phyloP scores from a whole-genome alignment of 2,888 invertebrate species.

The Acanthosoma haemorrhoidale region DNA sequence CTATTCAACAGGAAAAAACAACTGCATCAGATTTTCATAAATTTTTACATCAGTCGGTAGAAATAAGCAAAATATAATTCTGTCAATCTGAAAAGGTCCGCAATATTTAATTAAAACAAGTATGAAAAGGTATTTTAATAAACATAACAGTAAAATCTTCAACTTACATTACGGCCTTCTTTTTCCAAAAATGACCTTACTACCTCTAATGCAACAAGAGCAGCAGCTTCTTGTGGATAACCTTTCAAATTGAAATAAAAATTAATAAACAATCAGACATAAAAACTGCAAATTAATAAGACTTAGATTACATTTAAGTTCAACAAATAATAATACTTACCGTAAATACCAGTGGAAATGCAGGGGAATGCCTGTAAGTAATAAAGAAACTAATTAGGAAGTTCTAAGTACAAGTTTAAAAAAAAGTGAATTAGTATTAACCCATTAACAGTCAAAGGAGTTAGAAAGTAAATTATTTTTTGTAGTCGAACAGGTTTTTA shows the following conservation, averaged over 20 bases:
- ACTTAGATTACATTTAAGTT: not conserved
- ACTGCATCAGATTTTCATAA: conserved; percentile 64
- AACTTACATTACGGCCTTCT: conserved; percentile 49
- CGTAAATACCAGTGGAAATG: conserved; percentile 87
- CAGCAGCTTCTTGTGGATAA: conserved; percentile 73
- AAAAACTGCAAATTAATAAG: not conserved
- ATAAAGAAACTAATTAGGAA: conserved; percentile 28
- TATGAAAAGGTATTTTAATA: not conserved
- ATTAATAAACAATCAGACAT: not conserved
- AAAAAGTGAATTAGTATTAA: not conserved
- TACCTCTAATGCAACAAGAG: conserved; percentile 64
- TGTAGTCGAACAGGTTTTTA: too few species aligned
- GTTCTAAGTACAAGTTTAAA: too few species aligned
- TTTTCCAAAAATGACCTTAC: conserved; percentile 59
- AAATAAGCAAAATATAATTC: conserved; percentile 77
- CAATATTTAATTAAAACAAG: conserved; percentile 20
- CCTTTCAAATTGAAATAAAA: conserved; percentile 46
- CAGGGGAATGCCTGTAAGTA: conserved; percentile 70
- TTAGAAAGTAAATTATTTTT: too few species aligned
- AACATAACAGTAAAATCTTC: not conserved
- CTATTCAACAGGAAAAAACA: conserved; percentile 61
- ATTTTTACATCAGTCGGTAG: conserved; percentile 63
- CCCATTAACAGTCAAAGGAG: too few species aligned
- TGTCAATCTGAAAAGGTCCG: conserved; percentile 53
- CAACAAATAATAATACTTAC: conserved; percentile 44